Evolutionary conservation across 2,797 vertebrate genomes (phyloP).

Genomic region (Numenius phaeopus): DNA sequence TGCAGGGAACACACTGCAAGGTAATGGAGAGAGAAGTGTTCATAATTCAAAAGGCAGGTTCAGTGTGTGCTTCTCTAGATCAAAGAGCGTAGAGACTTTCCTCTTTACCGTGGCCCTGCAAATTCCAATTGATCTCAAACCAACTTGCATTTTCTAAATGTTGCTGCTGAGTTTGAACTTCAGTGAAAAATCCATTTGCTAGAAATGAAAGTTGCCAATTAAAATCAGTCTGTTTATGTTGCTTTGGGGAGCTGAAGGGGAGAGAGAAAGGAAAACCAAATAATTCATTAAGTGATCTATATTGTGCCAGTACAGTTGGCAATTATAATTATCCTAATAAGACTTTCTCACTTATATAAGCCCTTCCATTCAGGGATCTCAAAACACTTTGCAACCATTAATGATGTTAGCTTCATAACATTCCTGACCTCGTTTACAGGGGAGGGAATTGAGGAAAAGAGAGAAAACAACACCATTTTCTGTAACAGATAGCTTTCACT

Average conservation of each 20-base stretch:
- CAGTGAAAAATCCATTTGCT: conserved; percentile 13
- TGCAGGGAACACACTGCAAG: background rate
- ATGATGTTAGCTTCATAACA: conserved; percentile 48
- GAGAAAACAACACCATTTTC: conserved; percentile 38
- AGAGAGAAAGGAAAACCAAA: conserved; percentile 40
- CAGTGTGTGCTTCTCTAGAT: background rate
- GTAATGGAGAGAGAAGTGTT: background rate
- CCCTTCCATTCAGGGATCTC: conserved; percentile 41
- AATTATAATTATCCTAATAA: conserved; percentile 62
- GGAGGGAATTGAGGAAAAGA: conserved; percentile 41
- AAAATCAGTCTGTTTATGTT: conserved; percentile 47
- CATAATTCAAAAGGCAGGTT: background rate
- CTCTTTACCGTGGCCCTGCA: background rate
- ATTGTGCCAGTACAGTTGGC: conserved; percentile 17
- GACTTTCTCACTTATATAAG: conserved; percentile 40
- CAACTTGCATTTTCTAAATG: background rate
- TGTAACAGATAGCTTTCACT: conserved; percentile 1
- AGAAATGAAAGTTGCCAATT: conserved; percentile 48
- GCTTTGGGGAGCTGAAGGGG: conserved; percentile 1
- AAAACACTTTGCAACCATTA: conserved; percentile 53
- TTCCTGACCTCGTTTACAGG: conserved; percentile 34
- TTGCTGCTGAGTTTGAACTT: background rate
- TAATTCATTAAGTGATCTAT: conserved; percentile 60
- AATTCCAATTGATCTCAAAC: background rate
- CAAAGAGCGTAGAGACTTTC: background rate